Percentiles rank a stretch among this genome's conserved stretches.
These are phyloP conservation scores for Geothlypis trichas DNA, from an alignment of 2,113 vertebrate genomes.

Conservation along the genomic window DNA sequence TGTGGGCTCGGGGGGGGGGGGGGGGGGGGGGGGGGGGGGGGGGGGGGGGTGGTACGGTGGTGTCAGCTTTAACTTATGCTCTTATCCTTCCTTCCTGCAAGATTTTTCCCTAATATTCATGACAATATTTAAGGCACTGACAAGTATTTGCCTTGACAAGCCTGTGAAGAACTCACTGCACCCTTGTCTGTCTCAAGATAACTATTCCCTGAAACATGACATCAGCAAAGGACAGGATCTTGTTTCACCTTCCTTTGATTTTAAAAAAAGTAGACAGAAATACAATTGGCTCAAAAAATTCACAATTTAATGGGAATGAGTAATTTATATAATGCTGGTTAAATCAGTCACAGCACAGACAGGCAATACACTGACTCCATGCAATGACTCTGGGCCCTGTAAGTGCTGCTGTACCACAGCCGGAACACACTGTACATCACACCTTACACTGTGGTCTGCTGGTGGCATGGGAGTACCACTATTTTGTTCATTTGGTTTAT, in stretches of 20 bases:
- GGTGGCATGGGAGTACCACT: rapidly evolving
- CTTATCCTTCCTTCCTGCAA: not conserved
- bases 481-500: not conserved
- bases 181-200: not conserved
- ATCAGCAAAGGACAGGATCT: not conserved
- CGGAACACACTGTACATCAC: too few species aligned
- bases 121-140: constrained; percentile 9
- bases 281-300: not conserved
- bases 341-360: not conserved
- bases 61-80: not conserved
- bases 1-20: not conserved
- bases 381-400: not conserved
- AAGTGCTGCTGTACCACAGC: not conserved
- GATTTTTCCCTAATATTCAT: constrained; percentile 37
- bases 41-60: not conserved
- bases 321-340: not conserved
- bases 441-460: not conserved
- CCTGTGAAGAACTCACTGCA: not conserved
- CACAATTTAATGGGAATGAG: not conserved
- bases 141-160: constrained; percentile 45
- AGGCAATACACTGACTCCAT: not conserved
- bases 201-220: not conserved
- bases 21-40: not conserved
- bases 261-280: not conserved
- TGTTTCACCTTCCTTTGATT: not conserved